Conservation (phyloP, 2,113 vertebrate species). For the Dipodomys ordii region DNA sequence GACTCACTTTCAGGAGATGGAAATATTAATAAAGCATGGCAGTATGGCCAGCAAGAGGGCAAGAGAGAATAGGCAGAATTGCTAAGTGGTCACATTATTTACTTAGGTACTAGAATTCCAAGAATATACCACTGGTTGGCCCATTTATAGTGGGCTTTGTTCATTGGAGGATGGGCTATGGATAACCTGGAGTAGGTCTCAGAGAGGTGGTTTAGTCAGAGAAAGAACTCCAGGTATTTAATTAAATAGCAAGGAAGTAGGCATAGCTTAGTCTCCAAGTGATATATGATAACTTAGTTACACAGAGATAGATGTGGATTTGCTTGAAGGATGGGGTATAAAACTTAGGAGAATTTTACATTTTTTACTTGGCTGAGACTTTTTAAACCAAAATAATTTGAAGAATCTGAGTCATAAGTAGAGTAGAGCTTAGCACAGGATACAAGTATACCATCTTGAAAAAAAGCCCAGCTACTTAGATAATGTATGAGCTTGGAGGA, state of each 20-base stretch:
- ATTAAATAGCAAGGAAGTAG: neutral
- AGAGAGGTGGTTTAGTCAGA: neutral
- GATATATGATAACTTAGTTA: neutral
- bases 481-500: neutral
- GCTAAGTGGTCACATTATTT: neutral
- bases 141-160: neutral
- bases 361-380: neutral
- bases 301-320: neutral
- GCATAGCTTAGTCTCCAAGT: neutral
- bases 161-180: neutral
- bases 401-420: conserved; percentile 19
- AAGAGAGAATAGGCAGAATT: neutral
- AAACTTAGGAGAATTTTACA: conserved; percentile 3
- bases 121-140: conserved; percentile 2
- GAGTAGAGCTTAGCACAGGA: neutral
- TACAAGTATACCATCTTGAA: neutral
- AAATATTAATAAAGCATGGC: neutral
- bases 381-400: conserved; percentile 37
- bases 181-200: neutral
- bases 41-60: neutral
- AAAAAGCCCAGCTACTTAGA: neutral
- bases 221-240: neutral
- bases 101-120: conserved; percentile 1
- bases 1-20: neutral
- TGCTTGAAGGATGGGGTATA: neutral